phyloP scores from a whole-genome alignment of 2,888 invertebrate genomes.

The Hirtodrosophila duncani region DNA sequence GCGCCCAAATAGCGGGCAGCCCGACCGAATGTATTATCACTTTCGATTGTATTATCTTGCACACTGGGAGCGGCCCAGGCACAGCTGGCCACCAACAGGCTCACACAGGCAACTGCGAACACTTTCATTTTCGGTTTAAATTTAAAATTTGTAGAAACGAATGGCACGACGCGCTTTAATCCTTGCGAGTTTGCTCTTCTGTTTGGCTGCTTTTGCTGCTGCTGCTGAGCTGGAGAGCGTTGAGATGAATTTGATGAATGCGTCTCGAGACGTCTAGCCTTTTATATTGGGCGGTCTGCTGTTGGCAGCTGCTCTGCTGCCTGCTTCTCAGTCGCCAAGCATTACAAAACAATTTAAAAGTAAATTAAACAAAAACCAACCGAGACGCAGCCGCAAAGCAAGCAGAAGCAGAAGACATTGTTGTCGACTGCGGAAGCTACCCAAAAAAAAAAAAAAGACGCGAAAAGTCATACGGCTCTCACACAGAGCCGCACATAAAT shows the following conservation, averaged over 20 bases:
- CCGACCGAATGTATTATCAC: slow-evolving; percentile 76
- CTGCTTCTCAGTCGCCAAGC: slow-evolving; percentile 34
- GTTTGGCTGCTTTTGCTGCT: slow-evolving; percentile 22
- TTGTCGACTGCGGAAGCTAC: slow-evolving; percentile 56
- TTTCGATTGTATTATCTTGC: slow-evolving; percentile 78
- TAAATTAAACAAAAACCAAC: slow-evolving; percentile 49
- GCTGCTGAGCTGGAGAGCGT: slow-evolving; percentile 73
- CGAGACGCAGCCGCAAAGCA: slow-evolving; percentile 20
- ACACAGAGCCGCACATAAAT: slow-evolving; percentile 49
- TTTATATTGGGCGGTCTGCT: slow-evolving; percentile 74
- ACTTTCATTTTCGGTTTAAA: slow-evolving; percentile 74
- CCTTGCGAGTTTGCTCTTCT: slow-evolving; percentile 35
- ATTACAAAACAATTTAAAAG: slow-evolving; percentile 74
- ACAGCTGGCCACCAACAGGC: slow-evolving; percentile 68
- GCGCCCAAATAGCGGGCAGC: slow-evolving; percentile 77
- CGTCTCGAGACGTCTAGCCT: slow-evolving; percentile 74
- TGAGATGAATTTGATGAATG: slow-evolving; percentile 78
- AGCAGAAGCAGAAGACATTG: slow-evolving; percentile 2
- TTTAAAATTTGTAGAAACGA: slow-evolving; percentile 23
- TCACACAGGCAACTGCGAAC: slow-evolving; percentile 65
- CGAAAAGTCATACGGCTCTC: slow-evolving; percentile 36
- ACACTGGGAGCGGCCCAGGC: slow-evolving; percentile 75
- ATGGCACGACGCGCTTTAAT: slow-evolving; percentile 54
- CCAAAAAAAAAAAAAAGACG: slow-evolving; percentile 41
- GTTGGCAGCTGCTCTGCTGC: slow-evolving; percentile 32